phyloP scores from a whole-genome alignment of 2,797 vertebrate genomes.

The Rhinogobio ventralis region DNA sequence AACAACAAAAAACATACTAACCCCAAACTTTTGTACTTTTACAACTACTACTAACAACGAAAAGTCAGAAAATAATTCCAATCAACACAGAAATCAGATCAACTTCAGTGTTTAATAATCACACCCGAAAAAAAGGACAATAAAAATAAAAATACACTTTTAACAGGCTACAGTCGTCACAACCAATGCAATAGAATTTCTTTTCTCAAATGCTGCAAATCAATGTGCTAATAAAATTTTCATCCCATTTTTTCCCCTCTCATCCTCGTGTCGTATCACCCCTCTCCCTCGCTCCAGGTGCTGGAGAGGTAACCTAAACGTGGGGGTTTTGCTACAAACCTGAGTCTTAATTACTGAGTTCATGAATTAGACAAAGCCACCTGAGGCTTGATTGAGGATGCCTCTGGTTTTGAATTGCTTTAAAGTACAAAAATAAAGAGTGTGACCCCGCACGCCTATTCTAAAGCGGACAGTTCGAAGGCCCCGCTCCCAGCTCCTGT shows the following conservation, averaged over 20 bases:
- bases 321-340: slow-evolving; percentile 58
- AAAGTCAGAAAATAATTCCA: slow-evolving; percentile 11
- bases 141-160: slow-evolving; percentile 66
- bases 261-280: slow-evolving; percentile 35
- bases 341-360: slow-evolving; percentile 64
- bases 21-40: not conserved
- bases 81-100: slow-evolving; percentile 63
- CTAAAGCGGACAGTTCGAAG: slow-evolving; percentile 46
- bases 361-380: slow-evolving; percentile 59
- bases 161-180: slow-evolving; percentile 73
- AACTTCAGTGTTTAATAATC: slow-evolving; percentile 77
- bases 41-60: slow-evolving; percentile 39
- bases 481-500: slow-evolving; percentile 51
- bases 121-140: slow-evolving; percentile 66
- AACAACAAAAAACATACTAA: too few species aligned
- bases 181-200: slow-evolving; percentile 63
- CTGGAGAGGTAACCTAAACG: slow-evolving; percentile 51
- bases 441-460: slow-evolving; percentile 42
- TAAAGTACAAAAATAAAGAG: slow-evolving; percentile 57
- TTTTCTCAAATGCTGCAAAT: slow-evolving; percentile 61
- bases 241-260: slow-evolving; percentile 32
- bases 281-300: slow-evolving; percentile 51
- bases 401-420: slow-evolving; percentile 59
- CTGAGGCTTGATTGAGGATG: slow-evolving; percentile 55
- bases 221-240: slow-evolving; percentile 57